These are phyloP conservation scores for Morphnarchus princeps DNA, from an alignment of 2,113 vertebrate genomes.

Conservation along the genomic window DNA sequence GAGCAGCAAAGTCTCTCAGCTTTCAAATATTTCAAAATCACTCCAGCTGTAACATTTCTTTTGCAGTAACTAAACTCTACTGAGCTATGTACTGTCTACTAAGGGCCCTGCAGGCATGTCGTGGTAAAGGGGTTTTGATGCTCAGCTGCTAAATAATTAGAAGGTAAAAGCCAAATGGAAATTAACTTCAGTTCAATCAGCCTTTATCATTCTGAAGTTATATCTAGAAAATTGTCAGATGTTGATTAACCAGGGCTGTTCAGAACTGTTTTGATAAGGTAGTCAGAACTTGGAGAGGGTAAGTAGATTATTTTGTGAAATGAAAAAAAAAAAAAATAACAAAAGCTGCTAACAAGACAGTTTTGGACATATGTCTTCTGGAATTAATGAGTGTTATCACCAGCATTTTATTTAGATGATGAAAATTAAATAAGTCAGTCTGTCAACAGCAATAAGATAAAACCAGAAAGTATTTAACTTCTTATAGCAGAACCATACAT, in stretches of 20 bases:
- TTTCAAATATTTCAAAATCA: slow-evolving; percentile 26
- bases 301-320: neutral
- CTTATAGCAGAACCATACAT: neutral
- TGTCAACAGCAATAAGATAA: neutral
- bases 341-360: neutral
- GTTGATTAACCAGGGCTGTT: slow-evolving; percentile 4
- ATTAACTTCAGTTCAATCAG: slow-evolving; percentile 16
- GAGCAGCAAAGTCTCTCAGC: neutral
- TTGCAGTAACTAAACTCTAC: neutral
- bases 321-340: neutral
- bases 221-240: neutral
- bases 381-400: neutral
- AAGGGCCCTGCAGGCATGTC: neutral
- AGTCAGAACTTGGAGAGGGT: neutral
- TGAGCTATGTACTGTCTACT: neutral
- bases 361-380: neutral
- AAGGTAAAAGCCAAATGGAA: slow-evolving; percentile 46
- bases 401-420: neutral
- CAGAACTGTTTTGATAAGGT: neutral
- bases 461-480: neutral
- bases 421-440: neutral
- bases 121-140: neutral
- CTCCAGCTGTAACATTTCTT: neutral
- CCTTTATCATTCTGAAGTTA: neutral
- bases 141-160: slow-evolving; percentile 29